Evolutionary conservation across 2,797 vertebrate genomes (phyloP).

Genomic region (Apogon hyalosoma): DNA sequence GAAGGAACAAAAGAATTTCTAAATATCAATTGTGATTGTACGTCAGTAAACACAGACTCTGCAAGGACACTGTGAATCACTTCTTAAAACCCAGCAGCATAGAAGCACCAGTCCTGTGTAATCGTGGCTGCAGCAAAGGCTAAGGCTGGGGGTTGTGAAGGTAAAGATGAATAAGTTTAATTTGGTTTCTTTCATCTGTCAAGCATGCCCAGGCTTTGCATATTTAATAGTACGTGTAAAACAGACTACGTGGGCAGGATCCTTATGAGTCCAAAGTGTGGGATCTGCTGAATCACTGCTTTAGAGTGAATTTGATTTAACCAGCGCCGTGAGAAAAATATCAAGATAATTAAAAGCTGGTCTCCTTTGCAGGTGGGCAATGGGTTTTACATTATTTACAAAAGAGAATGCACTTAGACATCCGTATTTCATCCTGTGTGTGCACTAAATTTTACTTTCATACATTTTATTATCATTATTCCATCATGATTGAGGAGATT

Average conservation of each 20-base stretch:
- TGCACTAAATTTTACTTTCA: neutral
- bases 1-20: slow-evolving; percentile 48
- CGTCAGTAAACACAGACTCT: slow-evolving; percentile 39
- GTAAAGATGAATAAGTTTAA: slow-evolving; percentile 68
- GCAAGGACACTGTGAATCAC: slow-evolving; percentile 19
- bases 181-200: slow-evolving; percentile 71
- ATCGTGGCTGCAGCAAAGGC: slow-evolving; percentile 34
- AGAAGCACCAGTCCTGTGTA: slow-evolving; percentile 26
- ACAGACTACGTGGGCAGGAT: slow-evolving; percentile 60
- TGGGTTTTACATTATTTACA: slow-evolving; percentile 12
- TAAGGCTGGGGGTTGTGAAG: slow-evolving; percentile 32
- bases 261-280: slow-evolving; percentile 41
- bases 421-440: neutral
- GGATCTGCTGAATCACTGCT: slow-evolving; percentile 61
- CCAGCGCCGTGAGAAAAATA: slow-evolving; percentile 35
- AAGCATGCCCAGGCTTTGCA: slow-evolving; percentile 64
- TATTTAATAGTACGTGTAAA: slow-evolving; percentile 59
- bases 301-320: slow-evolving; percentile 42
- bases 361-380: slow-evolving; percentile 6
- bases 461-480: neutral
- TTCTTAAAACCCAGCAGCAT: slow-evolving; percentile 18
- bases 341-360: slow-evolving; percentile 38
- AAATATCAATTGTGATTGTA: slow-evolving; percentile 50
- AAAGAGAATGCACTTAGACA: slow-evolving; percentile 4
- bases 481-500: neutral